Evolutionary conservation across 1,140 invertebrate species (phyloP).

Genomic region (Sycophaga agraensis): DNA sequence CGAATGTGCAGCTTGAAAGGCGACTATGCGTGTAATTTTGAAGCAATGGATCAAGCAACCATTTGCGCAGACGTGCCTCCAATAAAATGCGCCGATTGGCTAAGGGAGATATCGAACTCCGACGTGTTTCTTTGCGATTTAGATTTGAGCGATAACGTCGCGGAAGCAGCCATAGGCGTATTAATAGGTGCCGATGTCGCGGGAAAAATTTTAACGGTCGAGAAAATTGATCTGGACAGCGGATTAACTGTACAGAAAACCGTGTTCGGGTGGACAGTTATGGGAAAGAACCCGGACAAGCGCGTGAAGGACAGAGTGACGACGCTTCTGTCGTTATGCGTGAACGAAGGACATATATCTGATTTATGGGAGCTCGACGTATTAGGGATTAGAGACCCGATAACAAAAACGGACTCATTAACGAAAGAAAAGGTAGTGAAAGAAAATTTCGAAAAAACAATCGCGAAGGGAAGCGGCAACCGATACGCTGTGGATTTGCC

Average conservation of each 20-base stretch:
- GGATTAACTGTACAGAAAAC: conserved; percentile 38
- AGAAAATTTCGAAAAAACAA: conserved; percentile 12
- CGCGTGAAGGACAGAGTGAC: background rate
- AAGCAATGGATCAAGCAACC: background rate
- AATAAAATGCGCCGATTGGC: conserved; percentile 2
- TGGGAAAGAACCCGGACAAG: background rate
- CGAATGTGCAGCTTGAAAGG: conserved; percentile 23
- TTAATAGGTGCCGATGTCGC: conserved; percentile 42
- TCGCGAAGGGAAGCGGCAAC: background rate
- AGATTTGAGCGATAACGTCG: background rate
- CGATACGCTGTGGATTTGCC: conserved; percentile 11
- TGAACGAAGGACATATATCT: conserved; percentile 23
- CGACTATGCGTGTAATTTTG: conserved; percentile 13
- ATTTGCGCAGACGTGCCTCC: conserved; percentile 21
- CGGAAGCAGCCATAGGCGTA: conserved; percentile 28
- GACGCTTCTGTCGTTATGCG: conserved; percentile 15
- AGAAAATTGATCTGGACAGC: conserved; percentile 14
- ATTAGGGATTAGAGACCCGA: conserved; percentile 46
- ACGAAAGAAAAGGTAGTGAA: background rate
- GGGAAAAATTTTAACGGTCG: conserved; percentile 41
- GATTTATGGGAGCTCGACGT: conserved; percentile 49
- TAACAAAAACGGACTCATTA: conserved; percentile 28
- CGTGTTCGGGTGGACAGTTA: conserved; percentile 30
- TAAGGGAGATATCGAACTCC: conserved; percentile 1
- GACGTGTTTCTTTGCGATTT: conserved; percentile 32